Conservation (phyloP, 2,797 vertebrate species). For the Presbytis comata region DNA sequence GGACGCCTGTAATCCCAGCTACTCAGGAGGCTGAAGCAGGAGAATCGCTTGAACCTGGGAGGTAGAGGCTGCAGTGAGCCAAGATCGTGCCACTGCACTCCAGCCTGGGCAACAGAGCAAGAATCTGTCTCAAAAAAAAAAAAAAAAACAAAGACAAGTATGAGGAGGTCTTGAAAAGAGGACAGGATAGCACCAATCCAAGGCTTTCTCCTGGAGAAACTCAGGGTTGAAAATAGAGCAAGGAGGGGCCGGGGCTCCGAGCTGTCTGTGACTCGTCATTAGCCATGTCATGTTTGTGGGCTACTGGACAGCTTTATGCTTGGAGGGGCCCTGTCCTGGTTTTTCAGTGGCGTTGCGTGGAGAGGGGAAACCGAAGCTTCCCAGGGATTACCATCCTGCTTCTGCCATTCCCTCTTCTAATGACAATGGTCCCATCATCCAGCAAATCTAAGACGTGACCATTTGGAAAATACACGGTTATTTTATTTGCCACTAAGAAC, state of each 20-base stretch:
- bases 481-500: neutral
- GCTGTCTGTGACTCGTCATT: accelerated
- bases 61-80: neutral
- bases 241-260: accelerated
- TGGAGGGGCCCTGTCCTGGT: neutral
- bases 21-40: no score
- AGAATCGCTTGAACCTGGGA: neutral
- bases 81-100: neutral
- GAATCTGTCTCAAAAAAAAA: neutral
- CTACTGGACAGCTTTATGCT: accelerated
- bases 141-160: accelerated
- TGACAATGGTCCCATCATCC: accelerated
- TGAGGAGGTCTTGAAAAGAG: neutral
- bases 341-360: neutral
- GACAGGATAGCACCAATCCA: accelerated
- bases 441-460: accelerated
- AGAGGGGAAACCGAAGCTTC: neutral
- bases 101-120: neutral
- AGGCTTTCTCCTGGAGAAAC: neutral
- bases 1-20: neutral
- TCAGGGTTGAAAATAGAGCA: neutral
- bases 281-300: accelerated
- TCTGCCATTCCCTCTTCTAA: no score
- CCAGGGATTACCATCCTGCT: neutral
- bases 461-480: accelerated